A percentile compares a stretch with the other conserved stretches of the same genome.
phyloP scores from a whole-genome alignment of 2,113 vertebrate genomes.

The Rhinopithecus roxellana region DNA sequence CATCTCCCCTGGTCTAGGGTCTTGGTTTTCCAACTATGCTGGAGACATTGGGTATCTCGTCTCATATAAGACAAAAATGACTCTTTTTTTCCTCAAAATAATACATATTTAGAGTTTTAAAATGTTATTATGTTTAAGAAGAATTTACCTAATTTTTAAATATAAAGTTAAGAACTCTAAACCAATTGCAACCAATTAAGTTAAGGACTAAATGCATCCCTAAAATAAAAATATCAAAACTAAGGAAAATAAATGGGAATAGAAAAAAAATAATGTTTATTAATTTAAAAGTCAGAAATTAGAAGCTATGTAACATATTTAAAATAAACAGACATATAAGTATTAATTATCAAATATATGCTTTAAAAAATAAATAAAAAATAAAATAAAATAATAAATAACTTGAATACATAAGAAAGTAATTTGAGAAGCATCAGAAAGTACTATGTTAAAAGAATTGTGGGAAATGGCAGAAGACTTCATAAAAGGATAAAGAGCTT shows the following conservation, averaged over 20 bases:
- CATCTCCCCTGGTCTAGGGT: background rate
- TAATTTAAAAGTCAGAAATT: background rate
- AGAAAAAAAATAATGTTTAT: background rate
- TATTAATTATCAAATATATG: background rate
- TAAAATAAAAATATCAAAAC: background rate
- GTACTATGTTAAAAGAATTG: background rate
- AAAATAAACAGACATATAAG: background rate
- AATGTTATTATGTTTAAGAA: background rate
- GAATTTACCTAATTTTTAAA: background rate
- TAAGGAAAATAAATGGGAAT: background rate
- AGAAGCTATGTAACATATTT: background rate
- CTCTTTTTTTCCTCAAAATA: background rate
- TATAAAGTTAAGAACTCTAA: background rate
- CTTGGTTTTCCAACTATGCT: background rate
- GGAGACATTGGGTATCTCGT: background rate
- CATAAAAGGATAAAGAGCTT: background rate
- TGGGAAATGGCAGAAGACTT: background rate
- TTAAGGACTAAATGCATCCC: background rate
- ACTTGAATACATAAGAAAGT: background rate
- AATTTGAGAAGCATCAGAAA: background rate
- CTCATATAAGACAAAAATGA: background rate
- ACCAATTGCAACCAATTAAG: accelerated
- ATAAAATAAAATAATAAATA: background rate
- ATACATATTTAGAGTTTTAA: background rate
- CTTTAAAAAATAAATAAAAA: background rate